Percentiles rank a stretch among this genome's conserved stretches.
These are phyloP conservation scores for Philhelius pedissequus DNA, from an alignment of 2,888 invertebrate species.

Conservation along the genomic window DNA sequence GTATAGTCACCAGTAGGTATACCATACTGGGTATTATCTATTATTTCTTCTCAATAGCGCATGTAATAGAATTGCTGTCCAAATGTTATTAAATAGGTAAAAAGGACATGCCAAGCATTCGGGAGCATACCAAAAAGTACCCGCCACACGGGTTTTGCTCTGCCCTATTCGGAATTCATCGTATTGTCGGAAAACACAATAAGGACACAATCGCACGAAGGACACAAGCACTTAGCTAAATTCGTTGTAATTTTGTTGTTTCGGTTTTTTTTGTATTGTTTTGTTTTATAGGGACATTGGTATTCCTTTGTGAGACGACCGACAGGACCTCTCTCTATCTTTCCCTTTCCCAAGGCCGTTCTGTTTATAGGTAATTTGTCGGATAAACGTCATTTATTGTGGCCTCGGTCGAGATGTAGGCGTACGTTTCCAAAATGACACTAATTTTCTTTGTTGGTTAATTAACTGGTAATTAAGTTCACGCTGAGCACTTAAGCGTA, in stretches of 20 bases:
- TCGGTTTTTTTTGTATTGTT: background rate
- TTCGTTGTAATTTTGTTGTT: conserved; percentile 52
- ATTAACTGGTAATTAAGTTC: conserved; percentile 67
- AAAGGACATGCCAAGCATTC: conserved; percentile 60
- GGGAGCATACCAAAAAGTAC: background rate
- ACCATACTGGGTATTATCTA: conserved; percentile 15
- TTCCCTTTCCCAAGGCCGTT: background rate
- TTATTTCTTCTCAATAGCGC: conserved; percentile 64
- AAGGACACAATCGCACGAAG: conserved; percentile 37
- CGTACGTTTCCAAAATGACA: conserved; percentile 57
- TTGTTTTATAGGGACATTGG: background rate
- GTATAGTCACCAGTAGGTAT: too few relatives aligned
- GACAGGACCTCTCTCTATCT: background rate
- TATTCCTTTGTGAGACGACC: conserved; percentile 3
- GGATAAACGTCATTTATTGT: conserved; percentile 65
- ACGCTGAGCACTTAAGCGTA: conserved; percentile 48
- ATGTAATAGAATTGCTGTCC: conserved; percentile 67
- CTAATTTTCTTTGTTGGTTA: conserved; percentile 65
- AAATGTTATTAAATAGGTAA: conserved; percentile 68
- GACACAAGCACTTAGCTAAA: conserved; percentile 55
- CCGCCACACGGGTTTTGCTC: background rate
- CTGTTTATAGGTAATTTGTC: conserved; percentile 33
- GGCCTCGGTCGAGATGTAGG: conserved; percentile 7
- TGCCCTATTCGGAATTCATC: conserved; percentile 19
- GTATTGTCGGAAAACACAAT: conserved; percentile 22